A percentile compares a stretch with the other conserved stretches of the same genome.
Conservation (phyloP, 2,888 invertebrate species). For the Blera fallax region DNA sequence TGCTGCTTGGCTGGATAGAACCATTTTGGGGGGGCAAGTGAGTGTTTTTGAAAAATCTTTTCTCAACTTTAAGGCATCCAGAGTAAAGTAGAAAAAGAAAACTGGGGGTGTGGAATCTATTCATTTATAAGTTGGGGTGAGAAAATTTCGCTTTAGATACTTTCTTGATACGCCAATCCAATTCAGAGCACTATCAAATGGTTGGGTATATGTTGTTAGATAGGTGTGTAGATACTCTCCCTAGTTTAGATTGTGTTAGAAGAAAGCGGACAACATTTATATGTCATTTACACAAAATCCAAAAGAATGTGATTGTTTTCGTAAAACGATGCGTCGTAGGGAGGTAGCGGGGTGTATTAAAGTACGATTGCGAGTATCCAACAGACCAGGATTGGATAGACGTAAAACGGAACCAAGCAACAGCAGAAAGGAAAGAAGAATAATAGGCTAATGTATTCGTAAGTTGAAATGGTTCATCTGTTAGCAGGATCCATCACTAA, state of each 20-base stretch:
- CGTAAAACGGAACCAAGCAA: no score
- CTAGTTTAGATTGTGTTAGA: neutral
- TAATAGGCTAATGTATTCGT: no score
- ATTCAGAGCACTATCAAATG: neutral
- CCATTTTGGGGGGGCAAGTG: neutral
- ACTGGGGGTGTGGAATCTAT: neutral
- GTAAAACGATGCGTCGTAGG: neutral
- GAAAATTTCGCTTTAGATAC: conserved; percentile 15
- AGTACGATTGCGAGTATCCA: neutral
- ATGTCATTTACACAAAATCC: neutral
- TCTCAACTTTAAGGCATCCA: conserved; percentile 23
- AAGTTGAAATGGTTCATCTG: no score
- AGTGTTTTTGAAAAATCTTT: conserved; percentile 44
- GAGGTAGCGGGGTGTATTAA: neutral
- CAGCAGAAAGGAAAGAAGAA: no score
- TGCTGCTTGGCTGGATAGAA: neutral
- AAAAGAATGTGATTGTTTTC: neutral
- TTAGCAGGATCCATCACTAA: no score
- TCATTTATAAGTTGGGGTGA: neutral
- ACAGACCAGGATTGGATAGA: neutral
- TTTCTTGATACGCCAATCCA: conserved; percentile 28
- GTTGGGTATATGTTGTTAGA: neutral
- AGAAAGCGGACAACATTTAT: neutral
- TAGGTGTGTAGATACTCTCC: neutral
- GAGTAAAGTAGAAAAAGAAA: neutral